These are phyloP conservation scores for Acronicta alni DNA, from an alignment of 2,888 invertebrate genomes.

Conservation along the genomic window DNA sequence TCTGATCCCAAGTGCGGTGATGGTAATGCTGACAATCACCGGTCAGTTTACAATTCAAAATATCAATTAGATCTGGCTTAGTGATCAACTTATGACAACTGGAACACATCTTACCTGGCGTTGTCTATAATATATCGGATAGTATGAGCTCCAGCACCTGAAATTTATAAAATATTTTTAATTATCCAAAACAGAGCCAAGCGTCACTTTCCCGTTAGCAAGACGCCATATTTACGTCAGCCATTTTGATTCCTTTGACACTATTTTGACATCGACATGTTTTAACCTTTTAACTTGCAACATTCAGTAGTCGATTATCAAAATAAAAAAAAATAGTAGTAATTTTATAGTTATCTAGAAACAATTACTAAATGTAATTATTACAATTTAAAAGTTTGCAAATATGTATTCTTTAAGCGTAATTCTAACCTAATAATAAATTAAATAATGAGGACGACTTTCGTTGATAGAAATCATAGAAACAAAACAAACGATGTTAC, in stretches of 20 bases:
- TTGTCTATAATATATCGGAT: conserved; percentile 4
- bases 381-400: no score
- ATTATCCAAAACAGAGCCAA: conserved; percentile 25
- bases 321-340: no score
- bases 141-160: conserved; percentile 27
- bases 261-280: conserved; percentile 19
- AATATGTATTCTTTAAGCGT: no score
- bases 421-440: no score
- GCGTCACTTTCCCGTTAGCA: conserved; percentile 48
- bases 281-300: not conserved
- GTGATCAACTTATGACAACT: conserved; percentile 4
- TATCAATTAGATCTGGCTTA: not conserved
- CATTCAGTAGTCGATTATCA: conserved; percentile 20
- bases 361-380: no score
- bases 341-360: no score
- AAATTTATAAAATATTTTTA: conserved; percentile 36
- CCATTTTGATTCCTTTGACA: conserved; percentile 46
- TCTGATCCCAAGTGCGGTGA: no score
- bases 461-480: no score
- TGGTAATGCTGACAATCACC: conserved; percentile 15
- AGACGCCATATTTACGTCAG: conserved; percentile 52
- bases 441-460: no score
- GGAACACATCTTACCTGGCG: conserved; percentile 34
- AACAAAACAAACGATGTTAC: no score
- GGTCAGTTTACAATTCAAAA: conserved; percentile 13